A percentile compares a stretch with the other conserved stretches of the same genome.
Conservation (phyloP, 1,140 invertebrate genomes). For the Drosophila fuyamai region DNA sequence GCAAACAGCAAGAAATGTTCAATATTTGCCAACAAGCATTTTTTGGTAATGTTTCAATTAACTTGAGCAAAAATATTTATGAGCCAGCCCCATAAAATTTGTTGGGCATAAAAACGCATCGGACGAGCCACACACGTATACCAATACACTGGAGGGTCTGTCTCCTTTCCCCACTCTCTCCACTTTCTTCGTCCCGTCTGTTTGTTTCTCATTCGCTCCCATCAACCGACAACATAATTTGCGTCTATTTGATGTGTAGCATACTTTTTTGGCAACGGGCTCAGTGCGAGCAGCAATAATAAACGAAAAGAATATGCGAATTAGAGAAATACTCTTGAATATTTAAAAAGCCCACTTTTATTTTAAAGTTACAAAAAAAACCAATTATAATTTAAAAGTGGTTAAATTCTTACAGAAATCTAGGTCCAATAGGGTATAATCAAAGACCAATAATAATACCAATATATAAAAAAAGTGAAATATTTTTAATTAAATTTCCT, state of each 20-base stretch:
- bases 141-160: background rate
- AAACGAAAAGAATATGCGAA: background rate
- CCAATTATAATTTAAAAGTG: no score
- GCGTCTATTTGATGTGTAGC: slow-evolving; percentile 67
- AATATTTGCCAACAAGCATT: slow-evolving; percentile 77
- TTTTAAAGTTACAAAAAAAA: no score
- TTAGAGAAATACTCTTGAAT: background rate
- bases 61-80: slow-evolving; percentile 81
- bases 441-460: no score
- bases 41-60: slow-evolving; percentile 82
- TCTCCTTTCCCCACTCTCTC: background rate
- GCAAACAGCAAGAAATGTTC: slow-evolving; percentile 53
- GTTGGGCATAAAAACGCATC: slow-evolving; percentile 69
- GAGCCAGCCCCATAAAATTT: slow-evolving; percentile 59
- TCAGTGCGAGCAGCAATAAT: slow-evolving; percentile 25
- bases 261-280: slow-evolving; percentile 64
- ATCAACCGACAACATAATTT: slow-evolving; percentile 67
- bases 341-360: background rate
- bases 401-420: no score
- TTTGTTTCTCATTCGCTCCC: slow-evolving; percentile 24
- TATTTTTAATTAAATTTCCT: no score
- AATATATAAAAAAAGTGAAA: no score
- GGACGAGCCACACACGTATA: slow-evolving; percentile 14
- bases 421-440: no score
- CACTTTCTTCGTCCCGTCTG: background rate